Conservation (phyloP, 2,797 vertebrate species). For the Falco berigora region DNA sequence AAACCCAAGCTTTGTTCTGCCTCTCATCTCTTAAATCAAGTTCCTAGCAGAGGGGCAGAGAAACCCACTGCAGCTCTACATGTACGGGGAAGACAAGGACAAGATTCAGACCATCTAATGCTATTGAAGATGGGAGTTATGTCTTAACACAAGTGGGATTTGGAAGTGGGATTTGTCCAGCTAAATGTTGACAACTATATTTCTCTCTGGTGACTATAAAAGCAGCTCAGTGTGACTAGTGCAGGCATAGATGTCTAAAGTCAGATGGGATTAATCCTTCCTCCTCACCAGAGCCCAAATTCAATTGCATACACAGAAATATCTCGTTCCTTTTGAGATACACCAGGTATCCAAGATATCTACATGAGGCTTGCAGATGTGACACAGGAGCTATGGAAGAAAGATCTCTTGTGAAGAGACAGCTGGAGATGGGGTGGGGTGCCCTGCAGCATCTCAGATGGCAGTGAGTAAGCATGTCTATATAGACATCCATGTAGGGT, state of each 20-base stretch:
- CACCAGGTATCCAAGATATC: neutral
- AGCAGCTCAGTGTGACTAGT: neutral
- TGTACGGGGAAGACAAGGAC: neutral
- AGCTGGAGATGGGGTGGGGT: neutral
- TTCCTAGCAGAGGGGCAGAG: neutral
- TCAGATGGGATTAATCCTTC: conserved; percentile 7
- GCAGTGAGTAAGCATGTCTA: neutral
- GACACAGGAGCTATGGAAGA: neutral
- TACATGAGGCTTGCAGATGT: neutral
- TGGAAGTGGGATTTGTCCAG: neutral
- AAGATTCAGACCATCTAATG: neutral
- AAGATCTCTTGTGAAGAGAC: neutral
- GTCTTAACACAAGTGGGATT: neutral
- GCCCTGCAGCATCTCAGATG: neutral
- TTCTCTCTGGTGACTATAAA: conserved; percentile 6
- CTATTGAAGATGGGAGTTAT: neutral
- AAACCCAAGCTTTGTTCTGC: conserved; percentile 23
- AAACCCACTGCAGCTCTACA: neutral
- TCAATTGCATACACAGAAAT: neutral
- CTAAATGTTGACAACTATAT: neutral
- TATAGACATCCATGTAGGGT: neutral
- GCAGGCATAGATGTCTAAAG: neutral
- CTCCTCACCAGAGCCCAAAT: neutral
- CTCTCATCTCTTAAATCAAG: neutral
- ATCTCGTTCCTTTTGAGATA: neutral